Evolutionary conservation across 1,140 invertebrate genomes (phyloP).

Genomic region (Mycetomoellerius zeteki): DNA sequence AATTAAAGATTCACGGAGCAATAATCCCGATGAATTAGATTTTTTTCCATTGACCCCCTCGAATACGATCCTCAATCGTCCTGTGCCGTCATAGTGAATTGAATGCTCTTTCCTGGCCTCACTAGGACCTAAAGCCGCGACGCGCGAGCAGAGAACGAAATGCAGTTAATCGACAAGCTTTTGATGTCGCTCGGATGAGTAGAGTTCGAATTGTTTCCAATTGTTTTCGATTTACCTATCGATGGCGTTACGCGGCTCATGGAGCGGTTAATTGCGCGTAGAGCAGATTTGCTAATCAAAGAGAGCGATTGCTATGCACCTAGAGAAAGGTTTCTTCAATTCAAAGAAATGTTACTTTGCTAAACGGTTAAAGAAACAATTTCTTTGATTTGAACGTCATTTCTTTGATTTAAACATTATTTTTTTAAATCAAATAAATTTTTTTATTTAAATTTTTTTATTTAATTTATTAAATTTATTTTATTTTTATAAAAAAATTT

Average conservation of each 20-base stretch:
- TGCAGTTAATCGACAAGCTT: conserved; percentile 48
- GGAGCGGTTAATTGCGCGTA: conserved; percentile 59
- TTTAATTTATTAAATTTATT: no score
- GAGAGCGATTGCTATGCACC: not conserved
- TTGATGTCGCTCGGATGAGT: conserved; percentile 46
- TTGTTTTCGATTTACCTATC: conserved; percentile 46
- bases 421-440: no score
- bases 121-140: not conserved
- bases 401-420: no score
- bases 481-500: no score
- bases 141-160: not conserved
- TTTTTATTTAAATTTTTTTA: no score
- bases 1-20: conserved; percentile 36
- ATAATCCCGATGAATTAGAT: conserved; percentile 28
- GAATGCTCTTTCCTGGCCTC: not conserved
- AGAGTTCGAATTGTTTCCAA: conserved; percentile 41
- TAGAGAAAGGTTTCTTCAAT: no score
- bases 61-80: conserved; percentile 32
- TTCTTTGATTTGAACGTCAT: no score
- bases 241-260: conserved; percentile 31
- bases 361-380: no score
- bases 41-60: conserved; percentile 16
- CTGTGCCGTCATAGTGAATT: conserved; percentile 18
- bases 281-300: conserved; percentile 46
- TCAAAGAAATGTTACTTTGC: no score